Base-by-base conservation (phyloP, 2,888 invertebrate genomes). In the Phortica okadai region DNA sequence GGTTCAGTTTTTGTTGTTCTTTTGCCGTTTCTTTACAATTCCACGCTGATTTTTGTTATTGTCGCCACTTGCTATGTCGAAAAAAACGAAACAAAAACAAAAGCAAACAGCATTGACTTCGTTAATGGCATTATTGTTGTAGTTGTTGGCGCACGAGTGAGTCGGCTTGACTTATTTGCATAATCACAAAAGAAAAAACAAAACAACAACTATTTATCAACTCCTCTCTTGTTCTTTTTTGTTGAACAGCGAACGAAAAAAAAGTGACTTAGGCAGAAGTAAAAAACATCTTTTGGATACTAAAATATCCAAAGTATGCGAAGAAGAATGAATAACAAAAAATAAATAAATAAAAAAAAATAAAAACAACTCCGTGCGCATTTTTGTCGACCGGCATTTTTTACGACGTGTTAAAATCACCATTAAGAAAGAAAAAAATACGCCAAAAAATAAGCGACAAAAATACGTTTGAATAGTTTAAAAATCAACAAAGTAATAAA, bases 171-270 rank as follows among this genome's bases (percentile, higher is more conserved):
- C 54, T 76, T 72, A 79, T 79, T 73, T 56, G 76, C 69, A 62
- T 76, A 80, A 78, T 64, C 78, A 76, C 77, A 80, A 72, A 75
- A 67, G 74, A 80, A 73, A 73, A 16, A 59, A 44, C 64, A 75
- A 77, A 73, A 1, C n/a, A 73, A 1, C n/a, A 69, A 66, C 14
- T 66, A 67, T 16, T 25, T 64, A 67, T n/a, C 41, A 16, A 67
- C 7, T 67, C 2, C 6, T 67, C 67, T 74, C 42, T 74, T 33
- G 41, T 21, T 56, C 42, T 64, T 42, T 25, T 42, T 64, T 64
- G n/a, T 59, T 59, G 41, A 33, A 33, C 6, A 64, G 64, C 33
- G 33, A 21, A 4, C 25, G 14, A 64, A 33, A 6, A 62, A 62
- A 21, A 62, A 62, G 21, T 11, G 1, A 50, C 50, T 50, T 14